A percentile compares a stretch with the other conserved stretches of the same genome.
Evolutionary conservation across 2,113 vertebrate genomes (phyloP).

Genomic region (Oreochromis spilurus): DNA sequence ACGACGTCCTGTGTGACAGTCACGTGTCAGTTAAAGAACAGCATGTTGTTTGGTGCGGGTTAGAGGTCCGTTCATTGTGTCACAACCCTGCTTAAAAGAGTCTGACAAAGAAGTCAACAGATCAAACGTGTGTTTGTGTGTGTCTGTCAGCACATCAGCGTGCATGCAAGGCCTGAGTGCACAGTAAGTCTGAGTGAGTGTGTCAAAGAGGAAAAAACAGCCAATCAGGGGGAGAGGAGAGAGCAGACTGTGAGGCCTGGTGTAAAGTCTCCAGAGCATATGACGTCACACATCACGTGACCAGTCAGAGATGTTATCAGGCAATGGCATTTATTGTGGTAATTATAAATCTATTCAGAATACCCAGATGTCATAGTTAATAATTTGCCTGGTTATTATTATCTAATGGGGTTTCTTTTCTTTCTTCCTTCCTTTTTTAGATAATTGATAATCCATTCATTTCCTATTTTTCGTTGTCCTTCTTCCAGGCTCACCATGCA

Average conservation of each 20-base stretch:
- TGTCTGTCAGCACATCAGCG: not conserved
- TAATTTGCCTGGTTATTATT: not conserved
- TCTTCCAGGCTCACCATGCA: constrained; percentile 85
- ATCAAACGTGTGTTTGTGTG: not conserved
- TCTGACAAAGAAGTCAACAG: not conserved
- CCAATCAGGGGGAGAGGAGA: not conserved
- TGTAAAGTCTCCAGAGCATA: not conserved
- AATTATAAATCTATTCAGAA: not conserved
- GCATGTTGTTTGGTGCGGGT: not conserved
- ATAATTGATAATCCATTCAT: not conserved
- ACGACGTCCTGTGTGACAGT: not conserved
- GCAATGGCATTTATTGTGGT: not conserved
- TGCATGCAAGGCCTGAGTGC: not conserved
- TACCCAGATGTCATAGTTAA: not conserved
- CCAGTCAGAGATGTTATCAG: not conserved
- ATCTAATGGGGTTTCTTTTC: not conserved
- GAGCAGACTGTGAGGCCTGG: not conserved
- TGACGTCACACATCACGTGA: not conserved
- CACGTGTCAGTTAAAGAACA: not conserved
- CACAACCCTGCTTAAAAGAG: not conserved
- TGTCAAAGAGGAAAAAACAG: not conserved
- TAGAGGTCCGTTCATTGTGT: not conserved
- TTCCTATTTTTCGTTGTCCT: not conserved
- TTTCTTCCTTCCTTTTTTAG: too few species aligned
- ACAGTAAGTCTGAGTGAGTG: not conserved